These are phyloP conservation scores for Gonioctena quinquepunctata DNA, from an alignment of 1,140 invertebrate species.

Conservation along the genomic window DNA sequence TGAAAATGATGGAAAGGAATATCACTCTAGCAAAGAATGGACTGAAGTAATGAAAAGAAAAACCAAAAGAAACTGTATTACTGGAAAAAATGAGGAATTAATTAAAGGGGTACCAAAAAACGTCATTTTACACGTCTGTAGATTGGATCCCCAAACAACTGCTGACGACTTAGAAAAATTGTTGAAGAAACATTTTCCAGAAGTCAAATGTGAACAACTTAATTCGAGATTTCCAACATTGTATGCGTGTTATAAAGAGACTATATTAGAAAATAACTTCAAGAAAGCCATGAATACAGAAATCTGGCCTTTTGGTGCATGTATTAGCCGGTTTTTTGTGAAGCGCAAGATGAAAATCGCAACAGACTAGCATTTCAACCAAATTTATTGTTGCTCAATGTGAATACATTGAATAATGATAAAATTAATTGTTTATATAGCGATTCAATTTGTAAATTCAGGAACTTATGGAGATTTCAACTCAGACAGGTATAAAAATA, in stretches of 20 bases:
- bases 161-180: not conserved
- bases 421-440: not conserved
- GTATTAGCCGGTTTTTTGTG: not conserved
- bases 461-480: no score
- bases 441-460: not conserved
- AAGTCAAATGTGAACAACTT: slow-evolving; percentile 14
- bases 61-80: no score
- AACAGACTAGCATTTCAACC: not conserved
- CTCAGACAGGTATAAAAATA: no score
- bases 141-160: slow-evolving; percentile 6
- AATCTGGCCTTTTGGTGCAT: slow-evolving; percentile 5
- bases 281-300: not conserved
- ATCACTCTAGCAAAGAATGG: not conserved
- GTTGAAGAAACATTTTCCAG: slow-evolving; percentile 4
- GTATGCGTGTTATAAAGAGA: slow-evolving; percentile 15
- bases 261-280: not conserved
- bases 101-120: not conserved
- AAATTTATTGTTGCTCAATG: not conserved
- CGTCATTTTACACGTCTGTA: not conserved
- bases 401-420: not conserved
- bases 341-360: not conserved
- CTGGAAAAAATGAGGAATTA: not conserved
- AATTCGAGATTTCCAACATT: slow-evolving; percentile 1
- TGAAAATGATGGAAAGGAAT: not conserved
- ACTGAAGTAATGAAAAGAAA: not conserved